These are phyloP conservation scores for Drosophila niveifrons DNA, from an alignment of 2,888 invertebrate genomes.

Conservation along the genomic window DNA sequence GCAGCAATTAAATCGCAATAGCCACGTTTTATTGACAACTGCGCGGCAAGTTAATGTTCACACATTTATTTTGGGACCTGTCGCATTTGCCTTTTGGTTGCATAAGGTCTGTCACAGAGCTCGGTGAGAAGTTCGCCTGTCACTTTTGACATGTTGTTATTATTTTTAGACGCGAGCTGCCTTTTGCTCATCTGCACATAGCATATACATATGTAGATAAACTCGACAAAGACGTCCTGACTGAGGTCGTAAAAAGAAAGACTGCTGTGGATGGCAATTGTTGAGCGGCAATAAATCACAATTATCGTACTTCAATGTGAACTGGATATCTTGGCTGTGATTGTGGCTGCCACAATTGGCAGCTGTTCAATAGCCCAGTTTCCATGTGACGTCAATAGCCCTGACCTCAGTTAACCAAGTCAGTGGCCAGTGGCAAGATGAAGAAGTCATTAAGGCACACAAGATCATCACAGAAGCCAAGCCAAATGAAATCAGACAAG, in stretches of 20 bases:
- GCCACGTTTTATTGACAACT: not conserved
- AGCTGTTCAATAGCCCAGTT: conserved; percentile 76
- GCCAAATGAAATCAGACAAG: not conserved
- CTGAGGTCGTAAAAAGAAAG: conserved; percentile 43
- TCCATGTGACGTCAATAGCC: conserved; percentile 52
- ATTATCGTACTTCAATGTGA: conserved; percentile 7
- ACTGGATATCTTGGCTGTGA: conserved; percentile 57
- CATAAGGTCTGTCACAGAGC: conserved; percentile 36
- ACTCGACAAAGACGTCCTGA: conserved; percentile 6
- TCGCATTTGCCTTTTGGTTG: conserved; percentile 14
- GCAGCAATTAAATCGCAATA: not conserved
- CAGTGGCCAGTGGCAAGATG: conserved; percentile 27
- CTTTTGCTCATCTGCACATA: not conserved
- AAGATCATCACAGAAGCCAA: conserved; percentile 34
- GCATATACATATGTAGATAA: conserved; percentile 11
- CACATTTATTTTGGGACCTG: conserved; percentile 1
- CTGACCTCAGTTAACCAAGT: conserved; percentile 72
- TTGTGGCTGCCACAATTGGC: conserved; percentile 72
- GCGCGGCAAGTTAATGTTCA: conserved; percentile 9
- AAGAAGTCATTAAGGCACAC: conserved; percentile 56
- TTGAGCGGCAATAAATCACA: conserved; percentile 58
- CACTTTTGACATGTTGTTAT: conserved; percentile 48
- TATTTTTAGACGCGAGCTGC: conserved; percentile 39
- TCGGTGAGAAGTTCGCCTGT: conserved; percentile 26
- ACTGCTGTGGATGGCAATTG: conserved; percentile 37